phyloP scores from a whole-genome alignment of 2,797 vertebrate species.

The Nannoperca obscura region DNA sequence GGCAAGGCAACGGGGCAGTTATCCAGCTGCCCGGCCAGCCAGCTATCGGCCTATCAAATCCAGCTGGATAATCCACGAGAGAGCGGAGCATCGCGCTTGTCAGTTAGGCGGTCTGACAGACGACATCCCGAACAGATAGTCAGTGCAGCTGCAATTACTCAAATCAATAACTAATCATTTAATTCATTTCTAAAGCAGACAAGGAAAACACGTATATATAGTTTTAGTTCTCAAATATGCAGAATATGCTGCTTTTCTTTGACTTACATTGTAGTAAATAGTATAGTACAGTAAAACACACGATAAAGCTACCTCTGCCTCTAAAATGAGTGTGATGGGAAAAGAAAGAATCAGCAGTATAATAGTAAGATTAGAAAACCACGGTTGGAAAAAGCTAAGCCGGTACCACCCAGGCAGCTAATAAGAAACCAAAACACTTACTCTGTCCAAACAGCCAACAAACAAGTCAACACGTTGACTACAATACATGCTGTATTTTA shows the following conservation, averaged over 20 bases:
- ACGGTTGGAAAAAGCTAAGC: not conserved
- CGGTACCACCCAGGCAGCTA: not conserved
- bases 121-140: not conserved
- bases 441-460: slow-evolving; percentile 4
- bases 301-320: not conserved
- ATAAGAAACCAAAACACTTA: slow-evolving; percentile 9
- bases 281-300: not conserved
- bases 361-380: not conserved
- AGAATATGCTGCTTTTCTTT: not conserved
- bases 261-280: not conserved
- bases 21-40: slow-evolving; percentile 27
- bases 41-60: slow-evolving; percentile 49
- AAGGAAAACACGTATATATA: not conserved
- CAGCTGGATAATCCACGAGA: slow-evolving; percentile 41
- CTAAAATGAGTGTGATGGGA: not conserved
- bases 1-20: slow-evolving; percentile 26
- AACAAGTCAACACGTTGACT: slow-evolving; percentile 2
- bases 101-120: slow-evolving; percentile 14
- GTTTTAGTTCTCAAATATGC: not conserved
- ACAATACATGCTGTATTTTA: slow-evolving; percentile 31
- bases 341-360: not conserved
- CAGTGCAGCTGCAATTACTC: not conserved
- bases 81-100: slow-evolving; percentile 26
- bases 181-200: not conserved
- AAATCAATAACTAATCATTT: not conserved